phyloP scores from a whole-genome alignment of 2,888 invertebrate genomes.

The Andrena trimmerana region DNA sequence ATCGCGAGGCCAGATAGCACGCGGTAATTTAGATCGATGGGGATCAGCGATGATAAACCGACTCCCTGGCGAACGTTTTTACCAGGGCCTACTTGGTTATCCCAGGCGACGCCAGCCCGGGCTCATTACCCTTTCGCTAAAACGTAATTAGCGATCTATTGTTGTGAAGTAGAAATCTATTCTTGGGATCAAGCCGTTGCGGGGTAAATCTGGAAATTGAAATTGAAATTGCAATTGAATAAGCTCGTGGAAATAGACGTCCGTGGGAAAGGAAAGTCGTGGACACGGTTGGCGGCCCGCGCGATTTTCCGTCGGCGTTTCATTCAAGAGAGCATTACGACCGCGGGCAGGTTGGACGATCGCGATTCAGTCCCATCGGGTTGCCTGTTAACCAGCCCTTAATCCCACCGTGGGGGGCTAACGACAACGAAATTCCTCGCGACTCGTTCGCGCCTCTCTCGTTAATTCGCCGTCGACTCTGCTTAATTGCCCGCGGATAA shows the following conservation, averaged over 20 bases:
- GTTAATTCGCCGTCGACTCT: slow-evolving; percentile 60
- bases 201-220: too few species aligned
- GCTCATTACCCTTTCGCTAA: neutral
- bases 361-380: slow-evolving; percentile 45
- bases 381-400: slow-evolving; percentile 51
- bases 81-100: too few species aligned
- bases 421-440: slow-evolving; percentile 66
- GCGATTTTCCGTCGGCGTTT: neutral
- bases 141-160: neutral
- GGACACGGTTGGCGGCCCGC: neutral
- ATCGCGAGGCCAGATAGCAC: slow-evolving; percentile 16
- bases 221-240: too few species aligned
- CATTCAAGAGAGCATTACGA: slow-evolving; percentile 11
- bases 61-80: neutral
- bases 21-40: slow-evolving; percentile 33
- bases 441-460: slow-evolving; percentile 47
- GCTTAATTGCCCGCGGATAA: slow-evolving; percentile 74
- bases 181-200: neutral
- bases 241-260: slow-evolving; percentile 13
- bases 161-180: neutral
- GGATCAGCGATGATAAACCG: slow-evolving; percentile 22
- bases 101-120: neutral
- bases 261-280: slow-evolving; percentile 19
- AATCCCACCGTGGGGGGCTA: slow-evolving; percentile 68
- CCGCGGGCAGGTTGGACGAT: slow-evolving; percentile 5